Evolutionary conservation across 2,888 invertebrate species (phyloP), one percentile per base, ranked within the genome.

Genomic region (Scelioninae gen. 1): DNA sequence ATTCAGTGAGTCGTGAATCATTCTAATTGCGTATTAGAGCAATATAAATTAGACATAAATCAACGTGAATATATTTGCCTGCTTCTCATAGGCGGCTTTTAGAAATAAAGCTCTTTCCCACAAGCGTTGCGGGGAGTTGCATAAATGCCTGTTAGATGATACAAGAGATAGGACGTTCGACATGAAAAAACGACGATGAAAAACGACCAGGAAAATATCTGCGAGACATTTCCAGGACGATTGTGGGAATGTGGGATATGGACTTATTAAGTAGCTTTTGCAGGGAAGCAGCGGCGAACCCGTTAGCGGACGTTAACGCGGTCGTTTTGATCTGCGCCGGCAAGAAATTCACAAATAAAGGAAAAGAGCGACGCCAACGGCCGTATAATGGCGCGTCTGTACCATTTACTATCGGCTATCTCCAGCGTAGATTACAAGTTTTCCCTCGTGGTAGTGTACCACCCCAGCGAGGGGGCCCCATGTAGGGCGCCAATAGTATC

Each of bases 391-490:
- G 83, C 84, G 83, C 84, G 82, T 83, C 74, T 76, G 84, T 87
- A 71, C 85, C 85, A 86, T 87, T 90, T 83, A 86, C 88, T 88
- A 91, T 90, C 89, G 90, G 90, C 90, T 88, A 90, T 90, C 89
- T 87, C 83, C 80, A 83, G 85, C 88, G 88, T 91, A 81, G 79
- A 85, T 88, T 88, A 86, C 87, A 82, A 84, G 84, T 82, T 83
- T 58, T 85, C 86, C 74, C 79, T 56, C 56, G 86, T 83, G 86
- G 76, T 60, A 58, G 55, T 69, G 71, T 62, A 66, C 62, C 82
- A 85, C 84, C 84, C 85, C 56, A 68, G 76, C 71, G 76, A 78
- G 71, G 71, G 43, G 43, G 31, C 60, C 65, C 80, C 62, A 66
- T 72, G 77, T 71, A 68, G 79, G 72, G 82, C 83, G 72, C 78